These are phyloP conservation scores for Cheilosia vulpina DNA, from an alignment of 2,888 invertebrate species.

Conservation along the genomic window DNA sequence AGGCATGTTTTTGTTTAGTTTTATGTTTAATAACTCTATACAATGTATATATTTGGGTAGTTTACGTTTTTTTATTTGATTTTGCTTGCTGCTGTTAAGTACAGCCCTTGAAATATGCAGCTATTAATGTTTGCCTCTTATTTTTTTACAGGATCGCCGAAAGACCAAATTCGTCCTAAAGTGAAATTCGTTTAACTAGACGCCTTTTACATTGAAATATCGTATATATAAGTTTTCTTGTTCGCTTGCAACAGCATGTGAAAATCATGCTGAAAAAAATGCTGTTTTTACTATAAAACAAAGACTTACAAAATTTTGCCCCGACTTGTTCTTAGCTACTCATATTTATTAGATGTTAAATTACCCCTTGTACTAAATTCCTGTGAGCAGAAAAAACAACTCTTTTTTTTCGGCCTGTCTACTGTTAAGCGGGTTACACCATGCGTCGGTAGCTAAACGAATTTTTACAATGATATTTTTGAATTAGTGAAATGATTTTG, in stretches of 20 bases:
- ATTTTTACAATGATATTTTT: slow-evolving; percentile 65
- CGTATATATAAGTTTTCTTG: background rate
- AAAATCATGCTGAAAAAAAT: slow-evolving; percentile 39
- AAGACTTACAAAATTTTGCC: slow-evolving; percentile 42
- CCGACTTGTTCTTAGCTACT: slow-evolving; percentile 49
- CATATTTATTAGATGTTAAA: slow-evolving; percentile 56
- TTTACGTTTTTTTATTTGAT: slow-evolving; percentile 3
- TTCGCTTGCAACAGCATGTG: slow-evolving; percentile 29
- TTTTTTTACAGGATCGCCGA: slow-evolving; percentile 64
- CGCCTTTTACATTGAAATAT: background rate
- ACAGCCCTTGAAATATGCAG: background rate
- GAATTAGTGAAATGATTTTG: slow-evolving; percentile 46
- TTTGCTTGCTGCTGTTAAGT: slow-evolving; percentile 39
- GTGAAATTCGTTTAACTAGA: slow-evolving; percentile 44
- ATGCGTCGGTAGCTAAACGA: slow-evolving; percentile 50
- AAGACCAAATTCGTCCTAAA: slow-evolving; percentile 74
- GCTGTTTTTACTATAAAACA: slow-evolving; percentile 39
- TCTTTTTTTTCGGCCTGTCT: slow-evolving; percentile 49
- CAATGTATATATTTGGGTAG: slow-evolving; percentile 7
- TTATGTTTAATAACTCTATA: slow-evolving; percentile 8
- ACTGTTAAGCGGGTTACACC: slow-evolving; percentile 21
- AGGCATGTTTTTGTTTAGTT: slow-evolving; percentile 36
- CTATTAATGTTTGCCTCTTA: background rate
- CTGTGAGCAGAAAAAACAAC: background rate
- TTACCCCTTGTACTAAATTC: slow-evolving; percentile 35